phyloP scores from a whole-genome alignment of 2,113 vertebrate species.

The Clupea harengus region DNA sequence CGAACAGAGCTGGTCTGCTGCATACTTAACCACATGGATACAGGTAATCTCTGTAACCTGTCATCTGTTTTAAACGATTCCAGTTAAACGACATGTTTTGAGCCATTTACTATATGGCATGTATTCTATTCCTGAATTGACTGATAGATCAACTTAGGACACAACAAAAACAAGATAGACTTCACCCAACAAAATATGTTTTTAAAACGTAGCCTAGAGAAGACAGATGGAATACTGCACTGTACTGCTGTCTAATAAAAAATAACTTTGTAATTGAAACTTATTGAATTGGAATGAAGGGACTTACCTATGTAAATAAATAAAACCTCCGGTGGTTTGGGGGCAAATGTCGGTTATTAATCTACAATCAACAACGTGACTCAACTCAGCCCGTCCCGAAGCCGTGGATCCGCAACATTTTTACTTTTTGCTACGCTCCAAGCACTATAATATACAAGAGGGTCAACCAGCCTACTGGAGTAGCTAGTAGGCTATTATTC shows the following conservation, averaged over 20 bases:
- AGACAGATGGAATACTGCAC: not conserved
- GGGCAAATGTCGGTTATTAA: slow-evolving; percentile 29
- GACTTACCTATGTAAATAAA: slow-evolving; percentile 7
- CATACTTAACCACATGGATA: not conserved
- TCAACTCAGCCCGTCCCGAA: slow-evolving; percentile 78
- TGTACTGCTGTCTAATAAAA: not conserved
- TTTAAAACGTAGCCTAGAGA: not conserved
- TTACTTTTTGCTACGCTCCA: slow-evolving; percentile 84
- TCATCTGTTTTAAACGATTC: not conserved
- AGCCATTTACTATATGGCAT: not conserved
- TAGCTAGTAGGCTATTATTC: slow-evolving; percentile 42
- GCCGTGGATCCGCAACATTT: slow-evolving; percentile 79
- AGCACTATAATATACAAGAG: slow-evolving; percentile 74
- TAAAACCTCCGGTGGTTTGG: not conserved
- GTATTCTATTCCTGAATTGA: not conserved
- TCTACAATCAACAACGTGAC: slow-evolving; percentile 49
- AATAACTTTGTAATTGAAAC: not conserved
- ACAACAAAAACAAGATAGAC: not conserved
- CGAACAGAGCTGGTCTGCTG: not conserved
- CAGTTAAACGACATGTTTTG: not conserved
- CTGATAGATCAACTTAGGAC: not conserved
- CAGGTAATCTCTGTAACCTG: not conserved
- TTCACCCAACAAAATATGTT: not conserved
- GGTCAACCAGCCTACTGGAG: slow-evolving; percentile 69
- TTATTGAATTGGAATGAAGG: not conserved